Percentiles rank a stretch among this genome's conserved stretches.
Evolutionary conservation across 1,140 invertebrate genomes (phyloP).

Genomic region (Atopsyche davidsoni): DNA sequence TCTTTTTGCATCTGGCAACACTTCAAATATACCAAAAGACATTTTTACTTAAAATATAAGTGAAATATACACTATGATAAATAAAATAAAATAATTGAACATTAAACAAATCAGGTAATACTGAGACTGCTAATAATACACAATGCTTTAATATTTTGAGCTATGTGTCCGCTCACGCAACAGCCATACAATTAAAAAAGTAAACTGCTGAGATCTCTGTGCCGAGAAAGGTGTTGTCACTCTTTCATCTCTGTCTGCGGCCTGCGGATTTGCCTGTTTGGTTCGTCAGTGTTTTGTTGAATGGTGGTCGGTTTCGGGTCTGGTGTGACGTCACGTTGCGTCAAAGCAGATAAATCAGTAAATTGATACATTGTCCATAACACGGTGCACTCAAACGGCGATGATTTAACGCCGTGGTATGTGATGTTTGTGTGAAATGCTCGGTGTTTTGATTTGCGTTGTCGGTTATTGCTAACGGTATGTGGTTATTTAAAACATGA

Average conservation of each 20-base stretch:
- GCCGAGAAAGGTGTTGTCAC: not conserved
- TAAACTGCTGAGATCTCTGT: too few relatives aligned
- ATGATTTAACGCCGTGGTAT: constrained; percentile 10
- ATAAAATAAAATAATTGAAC: too few relatives aligned
- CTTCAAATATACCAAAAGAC: too few relatives aligned
- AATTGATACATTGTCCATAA: constrained; percentile 13
- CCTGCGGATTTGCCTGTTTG: not conserved
- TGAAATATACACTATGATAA: too few relatives aligned
- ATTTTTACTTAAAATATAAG: too few relatives aligned
- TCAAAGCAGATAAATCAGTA: constrained; percentile 16
- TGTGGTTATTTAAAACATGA: constrained; percentile 20
- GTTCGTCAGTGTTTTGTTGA: constrained; percentile 13
- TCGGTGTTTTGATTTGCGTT: not conserved
- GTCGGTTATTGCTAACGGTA: constrained; percentile 11
- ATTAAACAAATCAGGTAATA: too few relatives aligned
- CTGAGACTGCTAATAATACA: too few relatives aligned
- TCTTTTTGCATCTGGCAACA: too few relatives aligned
- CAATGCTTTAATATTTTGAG: too few relatives aligned
- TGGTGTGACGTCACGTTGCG: constrained; percentile 17
- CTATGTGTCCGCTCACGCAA: too few relatives aligned
- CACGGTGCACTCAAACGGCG: constrained; percentile 7
- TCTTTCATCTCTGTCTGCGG: constrained; percentile 3
- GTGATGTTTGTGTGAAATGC: constrained; percentile 3
- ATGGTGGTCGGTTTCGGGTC: constrained; percentile 1
- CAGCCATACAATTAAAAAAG: too few relatives aligned